Conservation (phyloP, 2,113 vertebrate species). For the Saccopteryx bilineata region DNA sequence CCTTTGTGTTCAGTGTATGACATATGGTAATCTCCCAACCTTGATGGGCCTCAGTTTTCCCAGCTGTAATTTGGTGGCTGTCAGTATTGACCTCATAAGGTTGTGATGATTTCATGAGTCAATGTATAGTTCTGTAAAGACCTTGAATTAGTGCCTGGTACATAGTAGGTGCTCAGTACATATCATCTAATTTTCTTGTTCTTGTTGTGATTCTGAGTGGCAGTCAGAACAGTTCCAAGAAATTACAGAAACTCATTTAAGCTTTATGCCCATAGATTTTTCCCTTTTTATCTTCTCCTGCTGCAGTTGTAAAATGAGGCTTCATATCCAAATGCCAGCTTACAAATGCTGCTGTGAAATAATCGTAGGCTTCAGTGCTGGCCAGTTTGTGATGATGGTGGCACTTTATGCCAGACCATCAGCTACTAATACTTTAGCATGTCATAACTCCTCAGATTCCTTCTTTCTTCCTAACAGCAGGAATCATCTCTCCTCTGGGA, state of each 20-base stretch:
- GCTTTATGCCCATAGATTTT: not conserved
- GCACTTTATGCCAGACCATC: not conserved
- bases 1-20: not conserved
- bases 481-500: not conserved
- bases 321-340: not conserved
- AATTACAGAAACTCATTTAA: slow-evolving; percentile 28
- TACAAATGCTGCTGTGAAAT: not conserved
- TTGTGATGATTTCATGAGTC: not conserved
- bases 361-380: not conserved
- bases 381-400: not conserved
- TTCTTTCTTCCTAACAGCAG: not conserved
- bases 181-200: not conserved
- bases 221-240: slow-evolving; percentile 4
- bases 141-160: not conserved
- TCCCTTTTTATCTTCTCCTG: not conserved
- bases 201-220: not conserved
- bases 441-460: not conserved
- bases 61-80: not conserved
- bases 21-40: not conserved
- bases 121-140: not conserved
- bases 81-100: not conserved
- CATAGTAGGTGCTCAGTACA: not conserved
- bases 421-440: not conserved
- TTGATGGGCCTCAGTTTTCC: not conserved
- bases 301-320: not conserved